Percentiles rank a stretch among this genome's conserved stretches.
These are phyloP conservation scores for Coranthus polyacanthus DNA, from an alignment of 2,797 vertebrate species.

Conservation along the genomic window DNA sequence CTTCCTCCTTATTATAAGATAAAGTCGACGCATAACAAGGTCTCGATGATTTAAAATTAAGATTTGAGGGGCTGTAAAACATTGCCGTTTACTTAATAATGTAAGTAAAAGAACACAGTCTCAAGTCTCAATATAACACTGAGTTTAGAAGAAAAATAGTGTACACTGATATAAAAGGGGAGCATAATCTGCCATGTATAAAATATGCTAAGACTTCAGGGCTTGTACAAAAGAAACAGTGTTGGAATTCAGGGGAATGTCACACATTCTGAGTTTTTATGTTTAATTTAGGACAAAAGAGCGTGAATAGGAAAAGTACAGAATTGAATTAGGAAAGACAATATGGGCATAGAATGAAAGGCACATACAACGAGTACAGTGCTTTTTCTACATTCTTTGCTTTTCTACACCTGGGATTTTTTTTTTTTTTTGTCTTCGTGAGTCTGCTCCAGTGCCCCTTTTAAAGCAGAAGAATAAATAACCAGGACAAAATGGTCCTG, in stretches of 20 bases:
- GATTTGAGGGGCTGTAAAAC: background rate
- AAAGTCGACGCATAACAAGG: no score
- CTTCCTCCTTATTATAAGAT: no score
- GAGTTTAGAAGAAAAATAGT: slow-evolving; percentile 5
- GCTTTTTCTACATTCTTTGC: background rate
- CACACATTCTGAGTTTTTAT: background rate
- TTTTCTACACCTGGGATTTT: background rate
- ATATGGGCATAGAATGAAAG: no score
- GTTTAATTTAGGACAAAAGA: slow-evolving; percentile 11
- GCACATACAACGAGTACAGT: background rate
- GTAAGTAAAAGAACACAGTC: background rate
- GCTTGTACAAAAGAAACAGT: slow-evolving; percentile 4
- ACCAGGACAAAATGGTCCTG: slow-evolving; percentile 22
- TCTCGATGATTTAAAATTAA: no score
- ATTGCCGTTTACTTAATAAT: background rate
- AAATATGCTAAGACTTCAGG: slow-evolving; percentile 14
- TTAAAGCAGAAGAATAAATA: slow-evolving; percentile 32
- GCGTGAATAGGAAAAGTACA: background rate
- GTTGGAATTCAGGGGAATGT: background rate
- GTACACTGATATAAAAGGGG: background rate
- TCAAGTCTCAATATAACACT: background rate
- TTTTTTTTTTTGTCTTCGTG: background rate
- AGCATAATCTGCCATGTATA: slow-evolving; percentile 1
- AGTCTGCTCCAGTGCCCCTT: slow-evolving; percentile 10
- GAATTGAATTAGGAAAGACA: background rate